Conservation (phyloP, 2,797 vertebrate species). For the Phylloscopus collybita region DNA sequence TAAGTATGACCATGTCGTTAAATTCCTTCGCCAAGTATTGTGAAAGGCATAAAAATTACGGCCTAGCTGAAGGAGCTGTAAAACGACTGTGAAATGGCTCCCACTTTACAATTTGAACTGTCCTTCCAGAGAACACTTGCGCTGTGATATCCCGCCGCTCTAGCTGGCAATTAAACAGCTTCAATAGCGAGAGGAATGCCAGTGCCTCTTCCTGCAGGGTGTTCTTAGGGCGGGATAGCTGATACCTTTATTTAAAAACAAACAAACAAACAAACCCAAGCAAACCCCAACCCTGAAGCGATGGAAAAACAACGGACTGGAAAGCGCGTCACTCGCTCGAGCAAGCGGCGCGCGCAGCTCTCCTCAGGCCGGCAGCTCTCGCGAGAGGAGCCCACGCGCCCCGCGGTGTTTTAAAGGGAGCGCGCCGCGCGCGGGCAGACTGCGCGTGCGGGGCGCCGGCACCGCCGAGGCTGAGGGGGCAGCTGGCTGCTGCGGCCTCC, state of each 20-base stretch:
- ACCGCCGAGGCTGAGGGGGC: fast-evolving
- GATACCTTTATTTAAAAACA: not conserved
- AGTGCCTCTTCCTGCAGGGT: not conserved
- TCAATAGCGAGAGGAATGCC: not conserved
- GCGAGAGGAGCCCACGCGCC: not conserved
- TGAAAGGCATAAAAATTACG: not conserved
- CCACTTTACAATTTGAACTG: not conserved
- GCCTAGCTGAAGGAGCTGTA: slow-evolving; percentile 14
- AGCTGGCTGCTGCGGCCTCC: too few relatives aligned
- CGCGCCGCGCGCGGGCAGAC: not conserved
- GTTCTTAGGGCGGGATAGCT: too few relatives aligned
- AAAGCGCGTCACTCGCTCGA: too few relatives aligned
- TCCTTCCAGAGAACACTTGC: not conserved
- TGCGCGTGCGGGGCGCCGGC: fast-evolving
- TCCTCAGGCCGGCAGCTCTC: too few relatives aligned
- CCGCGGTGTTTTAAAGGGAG: not conserved
- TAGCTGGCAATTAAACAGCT: not conserved
- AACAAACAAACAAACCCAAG: too few relatives aligned
- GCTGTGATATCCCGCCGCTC: not conserved
- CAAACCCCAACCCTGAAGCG: not conserved
- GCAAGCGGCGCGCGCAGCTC: not conserved
- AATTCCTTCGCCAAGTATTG: slow-evolving; percentile 29
- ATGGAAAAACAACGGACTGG: not conserved
- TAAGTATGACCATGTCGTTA: slow-evolving; percentile 18
- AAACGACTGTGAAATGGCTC: slow-evolving; percentile 7